These are phyloP conservation scores for Eupithecia tripunctaria DNA, from an alignment of 2,888 invertebrate species.

Conservation along the genomic window DNA sequence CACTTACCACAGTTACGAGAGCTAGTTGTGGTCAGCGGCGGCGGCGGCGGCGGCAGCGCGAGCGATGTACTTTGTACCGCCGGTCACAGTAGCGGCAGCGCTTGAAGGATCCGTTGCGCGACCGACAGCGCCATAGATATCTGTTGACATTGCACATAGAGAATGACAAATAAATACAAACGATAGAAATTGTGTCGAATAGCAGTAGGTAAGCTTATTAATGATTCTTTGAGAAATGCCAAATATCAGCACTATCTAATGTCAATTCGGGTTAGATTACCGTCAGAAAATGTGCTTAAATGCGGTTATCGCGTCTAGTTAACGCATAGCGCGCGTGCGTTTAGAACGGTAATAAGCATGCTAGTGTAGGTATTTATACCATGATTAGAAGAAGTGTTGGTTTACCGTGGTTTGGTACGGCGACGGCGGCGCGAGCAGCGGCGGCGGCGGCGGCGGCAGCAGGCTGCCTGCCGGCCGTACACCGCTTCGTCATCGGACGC, in stretches of 20 bases:
- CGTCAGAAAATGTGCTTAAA: no score
- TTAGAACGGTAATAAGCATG: no score
- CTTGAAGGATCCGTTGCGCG: neutral
- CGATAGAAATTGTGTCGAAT: no score
- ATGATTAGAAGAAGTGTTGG: neutral
- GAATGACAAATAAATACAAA: no score
- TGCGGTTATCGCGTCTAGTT: no score
- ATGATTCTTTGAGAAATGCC: no score
- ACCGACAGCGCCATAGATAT: neutral
- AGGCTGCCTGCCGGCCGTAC: conserved; percentile 10
- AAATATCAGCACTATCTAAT: no score
- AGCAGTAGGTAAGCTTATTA: no score
- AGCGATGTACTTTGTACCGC: neutral
- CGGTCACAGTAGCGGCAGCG: conserved; percentile 7
- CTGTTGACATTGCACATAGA: neutral
- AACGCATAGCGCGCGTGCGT: no score
- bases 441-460: conserved; percentile 7
- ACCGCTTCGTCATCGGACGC: neutral
- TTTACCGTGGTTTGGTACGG: neutral
- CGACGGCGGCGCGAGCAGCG: neutral
- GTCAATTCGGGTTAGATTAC: no score
- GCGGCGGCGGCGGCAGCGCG: conserved; percentile 6
- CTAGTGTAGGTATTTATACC: no score
- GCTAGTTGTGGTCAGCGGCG: neutral
- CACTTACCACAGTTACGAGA: no score